A percentile compares a stretch with the other conserved stretches of the same genome.
Conservation (phyloP, 2,113 vertebrate species). For the Gallinago media region DNA sequence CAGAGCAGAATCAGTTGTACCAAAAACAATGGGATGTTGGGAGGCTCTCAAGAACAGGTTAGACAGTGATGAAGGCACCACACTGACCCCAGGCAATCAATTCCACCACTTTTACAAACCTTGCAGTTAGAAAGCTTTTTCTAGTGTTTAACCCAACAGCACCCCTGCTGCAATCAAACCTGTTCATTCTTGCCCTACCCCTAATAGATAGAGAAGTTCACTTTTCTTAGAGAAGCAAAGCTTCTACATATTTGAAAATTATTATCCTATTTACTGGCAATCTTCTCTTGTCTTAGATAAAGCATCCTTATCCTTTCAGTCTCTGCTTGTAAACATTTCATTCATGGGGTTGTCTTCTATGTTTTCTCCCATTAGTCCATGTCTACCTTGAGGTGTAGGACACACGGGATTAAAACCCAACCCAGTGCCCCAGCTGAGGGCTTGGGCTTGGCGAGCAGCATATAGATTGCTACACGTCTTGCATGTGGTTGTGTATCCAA, state of each 20-base stretch:
- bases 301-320: neutral
- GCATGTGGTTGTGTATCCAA: neutral
- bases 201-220: neutral
- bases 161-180: constrained; percentile 1
- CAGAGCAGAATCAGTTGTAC: neutral
- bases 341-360: neutral
- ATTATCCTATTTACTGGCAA: neutral
- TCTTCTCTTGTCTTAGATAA: neutral
- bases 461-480: accelerated
- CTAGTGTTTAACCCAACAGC: neutral
- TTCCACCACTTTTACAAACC: neutral
- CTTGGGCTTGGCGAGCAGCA: neutral
- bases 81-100: constrained; percentile 23
- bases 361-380: neutral
- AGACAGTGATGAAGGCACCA: neutral
- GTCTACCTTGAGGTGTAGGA: neutral
- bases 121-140: constrained; percentile 5
- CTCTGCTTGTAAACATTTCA: neutral
- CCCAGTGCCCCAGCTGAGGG: neutral
- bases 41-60: neutral
- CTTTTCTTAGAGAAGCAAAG: neutral
- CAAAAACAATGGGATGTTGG: constrained; percentile 1
- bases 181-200: constrained; percentile 15
- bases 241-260: neutral
- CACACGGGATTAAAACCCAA: neutral